Percentiles rank a stretch among this genome's conserved stretches.
Evolutionary conservation across 2,797 vertebrate species (phyloP).

Genomic region (Rhynchonycteris naso): DNA sequence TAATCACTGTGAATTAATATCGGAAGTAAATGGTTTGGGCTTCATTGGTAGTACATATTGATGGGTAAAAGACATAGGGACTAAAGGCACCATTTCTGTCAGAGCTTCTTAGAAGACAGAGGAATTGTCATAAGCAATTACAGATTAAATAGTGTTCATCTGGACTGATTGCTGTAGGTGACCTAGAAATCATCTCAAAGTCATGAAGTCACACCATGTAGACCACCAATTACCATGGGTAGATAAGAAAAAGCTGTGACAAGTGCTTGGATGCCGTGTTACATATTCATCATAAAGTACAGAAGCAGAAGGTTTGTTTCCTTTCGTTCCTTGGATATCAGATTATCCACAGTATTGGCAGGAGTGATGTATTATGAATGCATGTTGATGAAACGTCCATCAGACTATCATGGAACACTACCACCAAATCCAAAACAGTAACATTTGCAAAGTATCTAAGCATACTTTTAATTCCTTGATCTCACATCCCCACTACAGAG

Average conservation of each 20-base stretch:
- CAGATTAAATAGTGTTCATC: constrained; percentile 46
- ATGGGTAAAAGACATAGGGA: background rate
- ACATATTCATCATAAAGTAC: constrained; percentile 39
- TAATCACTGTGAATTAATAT: background rate
- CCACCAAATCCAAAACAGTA: constrained; percentile 1
- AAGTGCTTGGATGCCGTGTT: background rate
- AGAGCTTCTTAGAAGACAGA: background rate
- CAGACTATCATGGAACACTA: background rate
- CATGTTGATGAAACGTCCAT: background rate
- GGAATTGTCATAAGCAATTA: constrained; percentile 47
- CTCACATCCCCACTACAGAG: background rate
- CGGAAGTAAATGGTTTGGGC: background rate
- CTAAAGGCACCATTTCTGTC: background rate
- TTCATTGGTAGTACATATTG: background rate
- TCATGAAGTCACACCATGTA: background rate
- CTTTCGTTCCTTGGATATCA: background rate
- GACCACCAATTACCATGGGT: background rate
- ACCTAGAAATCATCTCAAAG: constrained; percentile 36
- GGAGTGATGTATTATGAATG: background rate
- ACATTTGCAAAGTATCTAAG: background rate
- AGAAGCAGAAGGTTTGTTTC: background rate
- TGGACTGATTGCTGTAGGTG: constrained; percentile 26
- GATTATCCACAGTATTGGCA: background rate
- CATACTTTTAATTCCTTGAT: background rate
- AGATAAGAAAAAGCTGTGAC: background rate